Base-by-base conservation (phyloP, 2,113 vertebrate species). In the Macroglossus sobrinus region DNA sequence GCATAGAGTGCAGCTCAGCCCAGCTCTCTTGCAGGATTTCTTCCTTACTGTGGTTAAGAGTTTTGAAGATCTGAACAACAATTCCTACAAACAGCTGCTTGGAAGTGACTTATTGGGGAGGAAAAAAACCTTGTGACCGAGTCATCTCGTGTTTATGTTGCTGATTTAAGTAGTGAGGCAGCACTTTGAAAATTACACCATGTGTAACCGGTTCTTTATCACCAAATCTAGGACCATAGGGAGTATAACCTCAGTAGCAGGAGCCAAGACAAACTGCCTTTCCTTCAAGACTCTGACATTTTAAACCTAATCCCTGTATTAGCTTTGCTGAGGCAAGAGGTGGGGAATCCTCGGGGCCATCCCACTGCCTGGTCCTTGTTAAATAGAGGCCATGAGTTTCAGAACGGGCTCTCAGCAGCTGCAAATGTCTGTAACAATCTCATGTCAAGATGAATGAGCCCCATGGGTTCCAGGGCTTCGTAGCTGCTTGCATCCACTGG, bases 211-310 rank as follows among this genome's bases (percentile, higher is more conserved):
- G 50, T 96, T 96, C 81, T 95, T 96, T 94, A 96, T 93, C 94
- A 79, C 90, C 92, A 97, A 87, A 89, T 91, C 82, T 10, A 76
- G 63, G 85, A 78, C 75, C 19, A 7, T 28, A 28, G 85, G 88
- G 94, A 90, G 74, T 93, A 86, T 85, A 93, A 80, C 72, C 45
- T 96, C 45, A 95, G 75, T 82, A 94, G 79, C 63, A 72, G 35
- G 40, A 89, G 81, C 89, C 94, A 97, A 97, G 95, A 94, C 93
- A 94, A 96, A 94, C 69, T 89, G 95, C 79, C 95, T 97, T 98
- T 98, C 2, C 28, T 96, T 98, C 61, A 96, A 91, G 40, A 89
- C 45, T 85, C 61, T 78, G 80, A 68, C 53, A 40, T 86, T 96
- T 94, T 94, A 59, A 95, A 82, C 33, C 61, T 81, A 94, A 95